Evolutionary conservation across 2,113 vertebrate genomes (phyloP).

Genomic region (Melanerpes aurifrons): DNA sequence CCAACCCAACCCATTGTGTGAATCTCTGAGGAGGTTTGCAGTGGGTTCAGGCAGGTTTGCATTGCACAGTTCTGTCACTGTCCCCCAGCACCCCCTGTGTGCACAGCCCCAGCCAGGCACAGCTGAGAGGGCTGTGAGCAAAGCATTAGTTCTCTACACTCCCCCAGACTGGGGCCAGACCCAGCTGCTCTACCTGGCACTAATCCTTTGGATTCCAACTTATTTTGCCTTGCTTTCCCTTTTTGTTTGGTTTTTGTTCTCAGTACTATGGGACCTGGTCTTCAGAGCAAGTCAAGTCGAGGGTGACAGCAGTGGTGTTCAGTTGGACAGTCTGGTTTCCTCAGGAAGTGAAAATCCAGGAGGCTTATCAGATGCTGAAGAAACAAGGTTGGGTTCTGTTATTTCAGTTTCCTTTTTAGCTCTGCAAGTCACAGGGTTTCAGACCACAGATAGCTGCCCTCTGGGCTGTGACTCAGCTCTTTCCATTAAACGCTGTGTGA

Average conservation of each 20-base stretch:
- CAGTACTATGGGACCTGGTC: constrained; percentile 88
- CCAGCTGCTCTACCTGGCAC: background rate
- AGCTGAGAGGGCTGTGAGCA: background rate
- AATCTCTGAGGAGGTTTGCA: background rate
- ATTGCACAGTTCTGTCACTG: no score
- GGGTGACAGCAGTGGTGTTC: constrained; percentile 86
- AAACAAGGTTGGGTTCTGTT: constrained; percentile 85
- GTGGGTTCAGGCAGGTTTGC: background rate
- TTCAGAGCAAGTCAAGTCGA: constrained; percentile 84
- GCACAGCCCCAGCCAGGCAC: background rate
- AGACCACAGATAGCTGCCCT: background rate
- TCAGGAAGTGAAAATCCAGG: constrained; percentile 88
- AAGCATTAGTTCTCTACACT: background rate
- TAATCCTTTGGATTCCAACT: background rate
- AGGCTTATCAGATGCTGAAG: constrained; percentile 92
- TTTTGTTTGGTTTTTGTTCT: background rate
- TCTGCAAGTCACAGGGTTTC: background rate
- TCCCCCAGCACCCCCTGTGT: background rate
- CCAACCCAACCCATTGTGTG: no score
- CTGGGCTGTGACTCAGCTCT: constrained; percentile 2
- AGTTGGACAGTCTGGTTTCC: constrained; percentile 94
- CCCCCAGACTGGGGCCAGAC: background rate
- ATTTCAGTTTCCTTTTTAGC: constrained; percentile 49
- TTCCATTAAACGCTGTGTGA: background rate
- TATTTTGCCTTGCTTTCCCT: background rate